Evolutionary conservation across 2,113 vertebrate species (phyloP).

Genomic region (human): GRCh38 chrX:129674001-129674500

Average conservation of each 20-base stretch:
- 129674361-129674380: neutral
- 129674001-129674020: neutral
- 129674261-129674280: neutral
- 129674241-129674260: neutral
- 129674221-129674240: neutral
- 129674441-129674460: neutral
- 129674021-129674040: neutral
- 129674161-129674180: neutral
- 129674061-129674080: neutral
- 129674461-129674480: slow-evolving; percentile 20
- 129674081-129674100: slow-evolving; percentile 1
- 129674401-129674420: neutral
- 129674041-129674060: neutral
- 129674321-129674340: slow-evolving; percentile 13
- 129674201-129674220: neutral
- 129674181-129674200: neutral
- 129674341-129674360: neutral
- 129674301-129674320: neutral
- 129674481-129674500: neutral
- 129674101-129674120: neutral
- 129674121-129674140: neutral
- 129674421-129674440: neutral
- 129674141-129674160: neutral
- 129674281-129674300: neutral
- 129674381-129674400: neutral